A percentile compares a stretch with the other conserved stretches of the same genome.
phyloP scores from a whole-genome alignment of 2,888 invertebrate species.

The Chalcis sispes region DNA sequence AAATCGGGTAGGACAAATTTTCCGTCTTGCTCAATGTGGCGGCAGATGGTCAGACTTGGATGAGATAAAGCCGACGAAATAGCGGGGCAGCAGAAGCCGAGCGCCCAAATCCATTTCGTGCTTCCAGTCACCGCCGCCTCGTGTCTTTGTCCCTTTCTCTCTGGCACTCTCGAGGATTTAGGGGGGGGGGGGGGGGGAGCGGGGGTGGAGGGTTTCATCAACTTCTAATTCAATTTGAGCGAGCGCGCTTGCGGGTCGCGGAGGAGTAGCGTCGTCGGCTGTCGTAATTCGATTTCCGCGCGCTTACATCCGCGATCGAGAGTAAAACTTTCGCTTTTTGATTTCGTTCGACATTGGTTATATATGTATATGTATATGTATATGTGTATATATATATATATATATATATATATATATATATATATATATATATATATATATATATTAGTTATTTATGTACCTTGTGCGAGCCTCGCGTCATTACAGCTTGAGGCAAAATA shows the following conservation, averaged over 20 bases:
- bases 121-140: conserved; percentile 7
- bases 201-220: conserved; percentile 42
- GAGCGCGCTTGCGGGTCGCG: neutral
- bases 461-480: too few species aligned
- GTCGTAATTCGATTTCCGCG: conserved; percentile 50
- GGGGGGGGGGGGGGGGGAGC: too few species aligned
- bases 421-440: too few species aligned
- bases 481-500: too few species aligned
- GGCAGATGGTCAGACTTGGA: conserved; percentile 70
- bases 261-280: conserved; percentile 17
- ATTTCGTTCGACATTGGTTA: neutral
- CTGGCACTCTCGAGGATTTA: neutral
- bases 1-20: conserved; percentile 66
- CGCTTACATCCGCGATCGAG: conserved; percentile 39
- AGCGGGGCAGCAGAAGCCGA: neutral
- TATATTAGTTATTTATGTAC: too few species aligned
- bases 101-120: conserved; percentile 44
- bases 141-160: neutral
- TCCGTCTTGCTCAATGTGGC: conserved; percentile 40
- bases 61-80: conserved; percentile 64
- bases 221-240: conserved; percentile 53
- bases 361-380: too few species aligned
- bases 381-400: too few species aligned
- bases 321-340: conserved; percentile 37
- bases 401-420: too few species aligned